Conservation (phyloP, 2,797 vertebrate species). For the Sebastes minor region DNA sequence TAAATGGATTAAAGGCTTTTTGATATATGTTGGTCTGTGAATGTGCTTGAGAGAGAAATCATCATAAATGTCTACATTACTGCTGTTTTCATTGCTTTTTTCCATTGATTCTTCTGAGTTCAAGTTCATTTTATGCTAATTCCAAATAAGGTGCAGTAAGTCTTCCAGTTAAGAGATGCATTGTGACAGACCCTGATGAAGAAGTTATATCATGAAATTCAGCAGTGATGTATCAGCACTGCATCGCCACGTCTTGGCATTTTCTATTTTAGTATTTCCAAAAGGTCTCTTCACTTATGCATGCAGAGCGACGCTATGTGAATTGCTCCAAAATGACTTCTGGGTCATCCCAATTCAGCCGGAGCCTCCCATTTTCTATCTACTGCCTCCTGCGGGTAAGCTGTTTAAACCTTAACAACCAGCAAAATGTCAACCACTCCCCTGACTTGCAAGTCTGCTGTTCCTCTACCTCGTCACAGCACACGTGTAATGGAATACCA, state of each 20-base stretch:
- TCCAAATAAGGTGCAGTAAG: not conserved
- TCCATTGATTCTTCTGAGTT: not conserved
- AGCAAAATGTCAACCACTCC: slow-evolving; percentile 73
- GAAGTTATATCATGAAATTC: slow-evolving; percentile 8
- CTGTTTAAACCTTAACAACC: slow-evolving; percentile 73
- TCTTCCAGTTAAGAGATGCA: not conserved
- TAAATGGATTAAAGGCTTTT: slow-evolving; percentile 43
- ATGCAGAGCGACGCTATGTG: slow-evolving; percentile 46
- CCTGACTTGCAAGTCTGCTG: slow-evolving; percentile 58
- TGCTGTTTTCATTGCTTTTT: not conserved
- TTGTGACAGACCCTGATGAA: not conserved
- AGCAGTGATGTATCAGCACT: not conserved
- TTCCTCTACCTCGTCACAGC: slow-evolving; percentile 32
- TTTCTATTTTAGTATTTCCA: slow-evolving; percentile 57
- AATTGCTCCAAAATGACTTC: slow-evolving; percentile 55
- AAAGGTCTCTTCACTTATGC: slow-evolving; percentile 69
- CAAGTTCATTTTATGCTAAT: not conserved
- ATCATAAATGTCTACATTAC: slow-evolving; percentile 2
- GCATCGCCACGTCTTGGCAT: slow-evolving; percentile 43
- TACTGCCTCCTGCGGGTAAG: slow-evolving; percentile 51
- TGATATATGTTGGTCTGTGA: slow-evolving; percentile 14
- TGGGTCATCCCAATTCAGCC: slow-evolving; percentile 47
- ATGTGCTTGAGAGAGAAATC: slow-evolving; percentile 6
- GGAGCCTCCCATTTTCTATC: slow-evolving; percentile 43
- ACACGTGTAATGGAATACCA: slow-evolving; percentile 56